Percentiles rank a stretch among this genome's conserved stretches.
phyloP scores from a whole-genome alignment of 1,140 invertebrate genomes.

The Micrasema longulum region DNA sequence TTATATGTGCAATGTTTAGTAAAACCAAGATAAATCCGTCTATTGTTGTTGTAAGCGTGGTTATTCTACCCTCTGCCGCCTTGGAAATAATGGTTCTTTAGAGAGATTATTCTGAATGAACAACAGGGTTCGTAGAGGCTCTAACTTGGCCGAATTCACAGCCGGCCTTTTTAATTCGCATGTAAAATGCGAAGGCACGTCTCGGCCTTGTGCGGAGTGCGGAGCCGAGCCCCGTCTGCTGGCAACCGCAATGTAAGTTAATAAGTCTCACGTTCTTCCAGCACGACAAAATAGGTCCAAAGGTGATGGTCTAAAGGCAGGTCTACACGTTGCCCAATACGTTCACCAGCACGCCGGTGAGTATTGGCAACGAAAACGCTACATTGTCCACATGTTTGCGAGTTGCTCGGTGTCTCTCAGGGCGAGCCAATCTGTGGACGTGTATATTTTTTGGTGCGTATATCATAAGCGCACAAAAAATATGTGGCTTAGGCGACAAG shows the following conservation, averaged over 20 bases:
- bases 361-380: too few species aligned
- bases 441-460: too few species aligned
- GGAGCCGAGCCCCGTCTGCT: neutral
- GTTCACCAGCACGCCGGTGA: too few species aligned
- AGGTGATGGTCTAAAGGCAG: neutral
- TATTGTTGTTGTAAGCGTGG: too few species aligned
- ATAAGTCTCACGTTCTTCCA: slow-evolving; percentile 11
- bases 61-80: too few species aligned
- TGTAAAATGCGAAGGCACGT: slow-evolving; percentile 22
- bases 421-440: too few species aligned
- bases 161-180: slow-evolving; percentile 18
- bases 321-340: neutral
- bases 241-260: slow-evolving; percentile 30
- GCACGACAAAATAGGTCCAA: neutral
- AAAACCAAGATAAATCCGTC: neutral
- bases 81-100: neutral
- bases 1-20: neutral
- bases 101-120: slow-evolving; percentile 1
- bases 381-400: too few species aligned
- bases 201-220: neutral
- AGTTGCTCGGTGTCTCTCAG: too few species aligned
- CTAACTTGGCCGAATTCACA: neutral
- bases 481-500: too few species aligned
- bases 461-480: too few species aligned
- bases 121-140: too few species aligned